phyloP scores from a whole-genome alignment of 2,888 invertebrate species.

The Siphonodentalium dalli region DNA sequence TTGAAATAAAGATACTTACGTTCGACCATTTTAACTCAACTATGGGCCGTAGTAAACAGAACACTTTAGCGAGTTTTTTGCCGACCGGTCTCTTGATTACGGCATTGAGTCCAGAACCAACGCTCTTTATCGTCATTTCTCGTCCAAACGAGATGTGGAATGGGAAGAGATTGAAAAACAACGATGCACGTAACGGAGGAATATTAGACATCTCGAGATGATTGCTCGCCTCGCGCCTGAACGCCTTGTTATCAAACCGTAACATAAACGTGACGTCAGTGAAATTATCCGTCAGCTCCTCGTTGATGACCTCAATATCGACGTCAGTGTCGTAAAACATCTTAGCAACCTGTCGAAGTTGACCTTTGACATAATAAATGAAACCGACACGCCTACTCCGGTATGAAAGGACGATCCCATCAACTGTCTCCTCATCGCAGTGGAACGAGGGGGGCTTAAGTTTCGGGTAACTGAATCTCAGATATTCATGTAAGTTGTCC shows the following conservation, averaged over 20 bases:
- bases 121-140: conserved; percentile 58
- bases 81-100: conserved; percentile 68
- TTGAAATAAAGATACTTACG: conserved; percentile 79
- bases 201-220: too few species aligned
- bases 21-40: conserved; percentile 94
- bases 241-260: conserved; percentile 83
- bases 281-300: conserved; percentile 87
- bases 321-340: conserved; percentile 95
- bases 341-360: conserved; percentile 88
- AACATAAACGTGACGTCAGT: conserved; percentile 93
- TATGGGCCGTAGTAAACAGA: conserved; percentile 88
- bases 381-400: conserved; percentile 88
- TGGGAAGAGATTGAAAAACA: conserved; percentile 95
- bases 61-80: conserved; percentile 89
- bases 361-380: conserved; percentile 96
- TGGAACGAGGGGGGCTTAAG: conserved; percentile 93
- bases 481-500: conserved; percentile 96
- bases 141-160: conserved; percentile 96
- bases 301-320: conserved; percentile 86
- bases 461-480: conserved; percentile 93
- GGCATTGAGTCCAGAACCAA: conserved; percentile 59
- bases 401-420: too few species aligned
- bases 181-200: too few species aligned
- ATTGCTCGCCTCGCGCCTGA: conserved; percentile 29
- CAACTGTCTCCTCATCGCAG: conserved; percentile 96